These are phyloP conservation scores for Lucilia sericata DNA, from an alignment of 1,140 invertebrate species.

Conservation along the genomic window DNA sequence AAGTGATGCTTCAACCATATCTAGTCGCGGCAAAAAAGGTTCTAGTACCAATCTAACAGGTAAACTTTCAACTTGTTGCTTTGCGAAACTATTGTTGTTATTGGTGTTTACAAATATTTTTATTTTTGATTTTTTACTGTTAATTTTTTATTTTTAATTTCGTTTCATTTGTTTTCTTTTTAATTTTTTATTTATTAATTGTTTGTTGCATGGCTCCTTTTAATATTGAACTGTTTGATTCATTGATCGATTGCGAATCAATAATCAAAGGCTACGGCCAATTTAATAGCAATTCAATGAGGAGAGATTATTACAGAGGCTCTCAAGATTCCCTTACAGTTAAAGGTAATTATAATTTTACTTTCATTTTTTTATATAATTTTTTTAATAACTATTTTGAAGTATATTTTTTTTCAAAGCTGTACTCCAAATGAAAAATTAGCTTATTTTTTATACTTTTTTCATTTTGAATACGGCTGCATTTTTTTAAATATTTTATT, in stretches of 20 bases:
- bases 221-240: constrained; percentile 62
- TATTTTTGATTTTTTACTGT: constrained; percentile 28
- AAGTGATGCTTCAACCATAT: constrained; percentile 79
- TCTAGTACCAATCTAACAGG: constrained; percentile 85
- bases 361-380: constrained; percentile 18
- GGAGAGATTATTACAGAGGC: constrained; percentile 87
- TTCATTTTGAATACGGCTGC: no score
- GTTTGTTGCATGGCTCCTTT: constrained; percentile 63
- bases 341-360: constrained; percentile 69
- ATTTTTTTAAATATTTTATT: no score
- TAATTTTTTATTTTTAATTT: constrained; percentile 28
- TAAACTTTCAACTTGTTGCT: constrained; percentile 64
- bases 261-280: constrained; percentile 60
- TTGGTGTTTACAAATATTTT: background rate
- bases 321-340: constrained; percentile 86
- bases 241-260: constrained; percentile 28
- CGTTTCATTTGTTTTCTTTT: constrained; percentile 45
- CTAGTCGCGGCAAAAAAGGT: constrained; percentile 81
- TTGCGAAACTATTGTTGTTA: background rate
- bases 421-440: background rate
- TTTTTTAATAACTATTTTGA: background rate
- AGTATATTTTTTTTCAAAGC: background rate
- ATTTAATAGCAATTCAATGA: constrained; percentile 75
- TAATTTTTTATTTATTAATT: constrained; percentile 38
- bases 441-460: background rate